These are phyloP conservation scores for Sandelia bainsii DNA, from an alignment of 2,797 vertebrate genomes.

Conservation along the genomic window DNA sequence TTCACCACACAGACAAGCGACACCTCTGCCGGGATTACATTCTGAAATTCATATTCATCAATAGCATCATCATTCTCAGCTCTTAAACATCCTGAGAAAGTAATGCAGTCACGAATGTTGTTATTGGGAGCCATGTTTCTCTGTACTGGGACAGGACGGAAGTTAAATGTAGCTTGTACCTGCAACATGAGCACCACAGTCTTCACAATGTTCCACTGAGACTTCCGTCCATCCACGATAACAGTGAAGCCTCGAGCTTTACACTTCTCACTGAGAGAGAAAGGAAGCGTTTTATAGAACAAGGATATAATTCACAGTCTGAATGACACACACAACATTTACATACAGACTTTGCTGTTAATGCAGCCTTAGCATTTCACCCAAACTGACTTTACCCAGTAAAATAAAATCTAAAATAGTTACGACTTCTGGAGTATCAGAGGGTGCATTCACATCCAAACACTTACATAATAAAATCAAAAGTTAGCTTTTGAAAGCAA, in stretches of 20 bases:
- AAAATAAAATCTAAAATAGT: too few relatives aligned
- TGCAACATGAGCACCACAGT: slow-evolving; percentile 98
- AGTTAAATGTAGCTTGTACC: slow-evolving; percentile 80
- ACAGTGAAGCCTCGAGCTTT: slow-evolving; percentile 98
- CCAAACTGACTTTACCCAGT: neutral
- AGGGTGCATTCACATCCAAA: neutral
- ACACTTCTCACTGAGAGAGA: slow-evolving; percentile 91
- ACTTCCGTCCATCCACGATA: slow-evolving; percentile 97
- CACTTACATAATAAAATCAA: too few relatives aligned
- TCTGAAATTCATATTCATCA: slow-evolving; percentile 83
- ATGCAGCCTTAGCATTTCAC: neutral
- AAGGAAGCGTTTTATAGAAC: neutral
- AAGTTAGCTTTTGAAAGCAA: too few relatives aligned
- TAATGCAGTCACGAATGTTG: too few relatives aligned
- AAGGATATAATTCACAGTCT: neutral
- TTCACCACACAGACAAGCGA: slow-evolving; percentile 99
- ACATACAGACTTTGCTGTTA: slow-evolving; percentile 1
- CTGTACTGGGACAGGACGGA: neutral
- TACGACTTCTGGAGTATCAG: neutral
- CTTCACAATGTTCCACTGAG: slow-evolving; percentile 98
- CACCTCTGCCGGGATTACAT: slow-evolving; percentile 98
- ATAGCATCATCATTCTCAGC: neutral
- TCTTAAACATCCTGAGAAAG: slow-evolving; percentile 1
- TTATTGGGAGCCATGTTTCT: neutral
- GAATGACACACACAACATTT: slow-evolving; percentile 1